Evolutionary conservation across 2,797 vertebrate genomes (phyloP), one percentile per base, ranked within the genome.

Genomic region (Arrhamphus sclerolepis): DNA sequence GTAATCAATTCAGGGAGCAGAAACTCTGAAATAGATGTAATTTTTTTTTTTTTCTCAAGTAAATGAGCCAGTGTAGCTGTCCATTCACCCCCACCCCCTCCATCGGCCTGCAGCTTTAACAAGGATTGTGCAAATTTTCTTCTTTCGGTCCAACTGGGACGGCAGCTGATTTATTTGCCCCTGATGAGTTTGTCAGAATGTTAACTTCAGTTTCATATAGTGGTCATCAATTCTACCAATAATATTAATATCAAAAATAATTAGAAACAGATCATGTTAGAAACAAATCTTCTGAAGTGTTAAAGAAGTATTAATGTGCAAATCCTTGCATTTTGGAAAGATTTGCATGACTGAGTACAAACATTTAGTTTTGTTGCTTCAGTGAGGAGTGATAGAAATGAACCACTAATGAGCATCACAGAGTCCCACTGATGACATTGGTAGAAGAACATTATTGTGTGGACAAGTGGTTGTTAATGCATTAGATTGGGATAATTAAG

Each of bases 11-110:
- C 43, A 72, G 24, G 9, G 31, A 53, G 43, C 4, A 21, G 43
- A 74, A 67, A 48, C 6, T 69, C 64, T 71, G 77, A 71, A 64
- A 9, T 17, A 39, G 13, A 38, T 38, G 11, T 38, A 5, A 14
- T 38, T 14, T 38, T 38, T 9, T 9, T 9, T 9, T 9, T 28
- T 34, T 34, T 10, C 13, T 38, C 24, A 26, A 26, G 6, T 26
- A 26, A 71, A 64, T 7, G 43, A 44, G 49, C 20, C 7, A 17
- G 9, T 5, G 13, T 6, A 40, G 55, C 50, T n/a, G n/a, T n/a
- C n/a, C n/a, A n/a, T n/a, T n/a, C n/a, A n/a, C n/a, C n/a, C n/a
- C n/a, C 40, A 17, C 19, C 13, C 44, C 20, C 46, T 8, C 16
- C 17, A 5, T 8, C 9, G 14, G 42, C 34, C 31, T 46, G 24